Evolutionary conservation across 2,888 invertebrate species (phyloP), one percentile per base, ranked within the genome.

Genomic region (Aphidoletes aphidimyza): DNA sequence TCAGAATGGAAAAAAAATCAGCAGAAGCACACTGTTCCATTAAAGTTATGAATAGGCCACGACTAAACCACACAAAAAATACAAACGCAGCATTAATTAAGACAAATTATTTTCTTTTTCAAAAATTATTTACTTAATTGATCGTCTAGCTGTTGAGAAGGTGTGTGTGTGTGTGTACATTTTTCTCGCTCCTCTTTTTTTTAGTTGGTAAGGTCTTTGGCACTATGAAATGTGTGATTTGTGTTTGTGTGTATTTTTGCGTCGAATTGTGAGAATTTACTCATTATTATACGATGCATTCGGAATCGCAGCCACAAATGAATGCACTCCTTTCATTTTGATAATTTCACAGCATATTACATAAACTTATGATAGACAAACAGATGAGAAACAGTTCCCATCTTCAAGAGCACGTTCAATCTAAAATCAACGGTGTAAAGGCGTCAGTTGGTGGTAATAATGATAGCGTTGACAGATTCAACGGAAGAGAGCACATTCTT

Each of bases 21-120:
- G 69, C 69, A 69, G 69, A 69, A 69, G 69, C 69, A 11, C 11
- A 11, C 30, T 54, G 22, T n/a, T n/a, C n/a, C 22, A 54, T 54
- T 69, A 69, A 17, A 11, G 69, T 69, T 69, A 69, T 69, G 34
- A 34, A 30, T 69, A 69, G 17, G n/a, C 69, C 69, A 34, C 34
- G 34, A 34, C 5, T 69, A 69, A 14, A 34, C 69, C 69, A 34
- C 34, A 69, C 14, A 14, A 69, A 69, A 11, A 1, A 6, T 2
- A 30, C 69, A 69, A 69, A 69, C 11, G 22, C 30, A n/a, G 69
- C 69, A 69, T 69, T 69, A 69, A 69, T 69, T 69, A 69, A 69
- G 69, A 69, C 34, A 30, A 69, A 69, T 69, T 69, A 69, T 69
- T 30, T 26, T 69, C 14, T 69, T 54, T 69, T n/a, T 69, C 11